Conservation (phyloP, 2,797 vertebrate species). For the Neoniphon sammara region DNA sequence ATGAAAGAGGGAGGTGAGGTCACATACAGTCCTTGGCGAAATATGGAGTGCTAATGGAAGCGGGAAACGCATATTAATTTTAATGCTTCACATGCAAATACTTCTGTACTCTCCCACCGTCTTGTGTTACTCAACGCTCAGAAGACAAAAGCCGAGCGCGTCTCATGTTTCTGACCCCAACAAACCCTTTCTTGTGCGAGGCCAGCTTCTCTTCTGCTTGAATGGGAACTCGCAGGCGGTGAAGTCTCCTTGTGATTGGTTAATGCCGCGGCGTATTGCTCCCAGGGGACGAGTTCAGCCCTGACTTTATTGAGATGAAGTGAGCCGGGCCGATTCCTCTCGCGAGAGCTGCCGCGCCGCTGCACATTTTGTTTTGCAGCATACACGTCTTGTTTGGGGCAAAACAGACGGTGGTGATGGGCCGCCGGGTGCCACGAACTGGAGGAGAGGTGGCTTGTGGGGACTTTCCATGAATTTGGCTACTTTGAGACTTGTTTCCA, state of each 20-base stretch:
- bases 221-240: constrained; percentile 40
- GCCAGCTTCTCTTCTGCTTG: constrained; percentile 61
- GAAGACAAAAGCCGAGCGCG: constrained; percentile 67
- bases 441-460: constrained; percentile 38
- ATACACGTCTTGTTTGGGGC: constrained; percentile 66
- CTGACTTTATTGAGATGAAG: constrained; percentile 44
- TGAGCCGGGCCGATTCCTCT: constrained; percentile 3
- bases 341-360: constrained; percentile 29
- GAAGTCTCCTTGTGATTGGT: constrained; percentile 45
- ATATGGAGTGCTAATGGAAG: constrained; percentile 72
- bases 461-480: constrained; percentile 77
- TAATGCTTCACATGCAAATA: constrained; percentile 82
- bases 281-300: constrained; percentile 35
- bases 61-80: constrained; percentile 80
- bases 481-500: constrained; percentile 72
- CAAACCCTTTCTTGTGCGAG: constrained; percentile 54
- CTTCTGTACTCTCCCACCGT: constrained; percentile 74
- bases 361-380: constrained; percentile 54
- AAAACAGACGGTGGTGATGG: constrained; percentile 66
- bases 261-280: constrained; percentile 23
- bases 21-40: constrained; percentile 7
- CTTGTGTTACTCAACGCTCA: constrained; percentile 76
- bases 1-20: constrained; percentile 30
- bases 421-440: constrained; percentile 28
- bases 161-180: constrained; percentile 81